Conservation (phyloP, 92 coral and sea anemone species). For the Bergia puertoricense region DNA sequence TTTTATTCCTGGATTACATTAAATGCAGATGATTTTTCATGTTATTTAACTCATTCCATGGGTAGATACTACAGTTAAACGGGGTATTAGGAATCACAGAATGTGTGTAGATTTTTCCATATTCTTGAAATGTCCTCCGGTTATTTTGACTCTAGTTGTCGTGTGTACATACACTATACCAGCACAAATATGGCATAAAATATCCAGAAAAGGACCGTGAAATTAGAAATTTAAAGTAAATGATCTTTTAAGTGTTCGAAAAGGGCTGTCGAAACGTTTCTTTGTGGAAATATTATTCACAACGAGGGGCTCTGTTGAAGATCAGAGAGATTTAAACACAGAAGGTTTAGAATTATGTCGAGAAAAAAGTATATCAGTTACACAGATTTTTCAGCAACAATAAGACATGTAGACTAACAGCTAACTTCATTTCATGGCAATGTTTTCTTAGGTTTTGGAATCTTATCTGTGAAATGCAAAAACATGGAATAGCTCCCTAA, state of each 20-base stretch:
- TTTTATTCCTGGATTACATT: too few species aligned
- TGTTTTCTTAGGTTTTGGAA: too few species aligned
- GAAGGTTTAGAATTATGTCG: background rate
- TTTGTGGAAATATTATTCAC: background rate
- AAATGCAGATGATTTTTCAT: too few species aligned
- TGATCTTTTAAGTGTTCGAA: background rate
- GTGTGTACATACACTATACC: background rate
- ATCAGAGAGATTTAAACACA: too few species aligned
- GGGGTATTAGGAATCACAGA: background rate
- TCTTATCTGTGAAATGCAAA: too few species aligned
- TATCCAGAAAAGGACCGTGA: background rate
- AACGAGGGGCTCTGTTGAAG: background rate
- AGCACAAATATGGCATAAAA: background rate
- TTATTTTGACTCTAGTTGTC: background rate
- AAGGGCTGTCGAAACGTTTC: background rate
- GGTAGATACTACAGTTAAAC: background rate
- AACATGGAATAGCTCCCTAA: too few species aligned
- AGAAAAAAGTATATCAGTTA: background rate
- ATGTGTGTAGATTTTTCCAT: background rate
- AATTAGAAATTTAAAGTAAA: too few species aligned
- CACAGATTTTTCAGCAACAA: background rate
- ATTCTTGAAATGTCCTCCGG: background rate
- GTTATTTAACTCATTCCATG: too few species aligned
- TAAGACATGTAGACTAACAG: too few species aligned
- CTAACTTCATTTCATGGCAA: too few species aligned